phyloP scores from a whole-genome alignment of 2,888 invertebrate species.

The Caradrina clavipalpis region DNA sequence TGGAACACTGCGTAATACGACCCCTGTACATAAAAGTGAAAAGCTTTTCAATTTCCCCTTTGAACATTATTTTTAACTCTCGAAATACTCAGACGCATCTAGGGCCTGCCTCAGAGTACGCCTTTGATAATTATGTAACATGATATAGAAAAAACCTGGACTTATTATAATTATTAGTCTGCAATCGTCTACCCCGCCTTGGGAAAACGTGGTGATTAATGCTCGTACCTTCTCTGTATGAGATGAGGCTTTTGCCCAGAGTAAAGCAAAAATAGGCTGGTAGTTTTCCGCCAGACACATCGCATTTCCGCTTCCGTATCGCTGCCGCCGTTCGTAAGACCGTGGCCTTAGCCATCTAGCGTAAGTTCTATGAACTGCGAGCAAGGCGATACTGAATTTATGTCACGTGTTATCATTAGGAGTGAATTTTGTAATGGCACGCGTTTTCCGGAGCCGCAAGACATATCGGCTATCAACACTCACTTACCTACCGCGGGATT shows the following conservation, averaged over 20 bases:
- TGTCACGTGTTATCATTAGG: conserved; percentile 84
- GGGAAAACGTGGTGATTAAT: no score
- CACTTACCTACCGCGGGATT: conserved; percentile 21
- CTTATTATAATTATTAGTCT: no score
- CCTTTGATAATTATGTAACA: no score
- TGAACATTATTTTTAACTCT: neutral
- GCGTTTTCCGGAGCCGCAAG: conserved; percentile 78
- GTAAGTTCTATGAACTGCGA: conserved; percentile 87
- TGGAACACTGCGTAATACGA: no score
- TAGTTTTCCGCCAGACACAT: conserved; percentile 10
- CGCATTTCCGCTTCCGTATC: conserved; percentile 37
- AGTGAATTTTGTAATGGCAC: conserved; percentile 86
- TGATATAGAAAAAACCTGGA: no score
- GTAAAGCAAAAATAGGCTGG: no score
- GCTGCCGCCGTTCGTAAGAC: conserved; percentile 48
- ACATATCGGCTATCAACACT: conserved; percentile 36
- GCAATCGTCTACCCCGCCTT: no score
- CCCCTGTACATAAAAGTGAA: neutral
- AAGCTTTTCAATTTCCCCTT: conserved; percentile 1
- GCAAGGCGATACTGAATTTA: conserved; percentile 83
- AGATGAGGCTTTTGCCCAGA: no score
- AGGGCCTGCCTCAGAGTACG: neutral
- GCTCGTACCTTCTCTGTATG: no score
- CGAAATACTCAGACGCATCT: no score
- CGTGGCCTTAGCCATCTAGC: conserved; percentile 66